Percentiles rank a stretch among this genome's conserved stretches.
phyloP scores from a whole-genome alignment of 2,113 vertebrate species.

The Loxodonta africana region DNA sequence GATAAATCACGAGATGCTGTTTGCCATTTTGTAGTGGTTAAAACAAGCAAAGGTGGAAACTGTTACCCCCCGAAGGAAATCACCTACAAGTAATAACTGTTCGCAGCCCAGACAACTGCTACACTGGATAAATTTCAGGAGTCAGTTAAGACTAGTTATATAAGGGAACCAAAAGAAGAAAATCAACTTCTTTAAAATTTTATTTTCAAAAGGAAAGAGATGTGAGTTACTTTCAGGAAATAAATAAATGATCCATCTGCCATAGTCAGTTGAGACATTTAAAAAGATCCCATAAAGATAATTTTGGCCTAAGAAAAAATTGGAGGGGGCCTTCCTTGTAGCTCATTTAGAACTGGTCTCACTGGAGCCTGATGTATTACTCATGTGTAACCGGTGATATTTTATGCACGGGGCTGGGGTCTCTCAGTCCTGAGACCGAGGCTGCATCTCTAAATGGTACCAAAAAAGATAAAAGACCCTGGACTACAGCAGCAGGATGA shows the following conservation, averaged over 20 bases:
- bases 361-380: not conserved
- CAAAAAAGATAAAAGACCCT: not conserved
- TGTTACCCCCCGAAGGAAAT: not conserved
- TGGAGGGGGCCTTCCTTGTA: not conserved
- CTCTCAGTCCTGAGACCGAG: not conserved
- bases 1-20: not conserved
- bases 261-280: not conserved
- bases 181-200: not conserved
- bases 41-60: not conserved
- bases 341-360: not conserved
- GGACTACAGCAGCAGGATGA: no score
- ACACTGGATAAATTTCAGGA: not conserved
- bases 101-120: not conserved
- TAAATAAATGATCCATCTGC: not conserved
- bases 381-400: not conserved
- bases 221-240: not conserved
- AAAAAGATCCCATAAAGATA: not conserved
- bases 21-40: not conserved
- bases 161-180: not conserved
- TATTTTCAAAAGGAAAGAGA: constrained; percentile 31
- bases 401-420: not conserved
- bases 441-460: not conserved
- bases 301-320: constrained; percentile 12
- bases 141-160: not conserved
- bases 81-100: not conserved